A percentile compares a stretch with the other conserved stretches of the same genome.
Conservation (phyloP, 2,888 invertebrate species). For the Limulus polyphemus region DNA sequence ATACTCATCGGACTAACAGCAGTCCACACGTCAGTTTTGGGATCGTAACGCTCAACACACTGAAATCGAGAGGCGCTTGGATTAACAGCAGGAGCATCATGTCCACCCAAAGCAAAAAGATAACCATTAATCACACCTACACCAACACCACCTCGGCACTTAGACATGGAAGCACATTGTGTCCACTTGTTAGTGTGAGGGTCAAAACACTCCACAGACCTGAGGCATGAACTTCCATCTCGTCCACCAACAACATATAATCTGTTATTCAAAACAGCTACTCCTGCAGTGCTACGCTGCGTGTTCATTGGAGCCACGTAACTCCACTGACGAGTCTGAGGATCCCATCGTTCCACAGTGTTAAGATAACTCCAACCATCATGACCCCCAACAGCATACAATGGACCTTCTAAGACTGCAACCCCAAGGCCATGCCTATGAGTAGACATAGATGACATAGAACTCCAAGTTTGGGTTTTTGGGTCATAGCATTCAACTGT, state of each 20-base stretch:
- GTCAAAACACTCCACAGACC: slow-evolving; percentile 76
- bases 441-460: slow-evolving; percentile 75
- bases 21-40: slow-evolving; percentile 38
- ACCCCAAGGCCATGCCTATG: slow-evolving; percentile 51
- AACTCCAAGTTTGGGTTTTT: slow-evolving; percentile 60
- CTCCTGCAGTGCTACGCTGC: slow-evolving; percentile 78
- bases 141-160: slow-evolving; percentile 75
- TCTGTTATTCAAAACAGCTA: slow-evolving; percentile 67
- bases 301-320: slow-evolving; percentile 80
- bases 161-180: slow-evolving; percentile 71
- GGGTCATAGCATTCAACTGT: slow-evolving; percentile 31
- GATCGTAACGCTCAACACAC: slow-evolving; percentile 41
- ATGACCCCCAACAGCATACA: slow-evolving; percentile 91
- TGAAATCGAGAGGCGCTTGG: slow-evolving; percentile 55
- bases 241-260: slow-evolving; percentile 85
- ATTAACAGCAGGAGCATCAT: slow-evolving; percentile 81
- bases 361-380: slow-evolving; percentile 92
- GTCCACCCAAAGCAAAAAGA: slow-evolving; percentile 83
- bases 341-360: slow-evolving; percentile 87
- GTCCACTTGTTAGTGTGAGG: slow-evolving; percentile 69
- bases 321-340: slow-evolving; percentile 73
- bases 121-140: slow-evolving; percentile 77
- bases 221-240: slow-evolving; percentile 78
- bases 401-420: slow-evolving; percentile 60
- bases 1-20: slow-evolving; percentile 39